These are phyloP conservation scores for Clepsis dumicolana DNA, from an alignment of 2,888 invertebrate species.

Conservation along the genomic window DNA sequence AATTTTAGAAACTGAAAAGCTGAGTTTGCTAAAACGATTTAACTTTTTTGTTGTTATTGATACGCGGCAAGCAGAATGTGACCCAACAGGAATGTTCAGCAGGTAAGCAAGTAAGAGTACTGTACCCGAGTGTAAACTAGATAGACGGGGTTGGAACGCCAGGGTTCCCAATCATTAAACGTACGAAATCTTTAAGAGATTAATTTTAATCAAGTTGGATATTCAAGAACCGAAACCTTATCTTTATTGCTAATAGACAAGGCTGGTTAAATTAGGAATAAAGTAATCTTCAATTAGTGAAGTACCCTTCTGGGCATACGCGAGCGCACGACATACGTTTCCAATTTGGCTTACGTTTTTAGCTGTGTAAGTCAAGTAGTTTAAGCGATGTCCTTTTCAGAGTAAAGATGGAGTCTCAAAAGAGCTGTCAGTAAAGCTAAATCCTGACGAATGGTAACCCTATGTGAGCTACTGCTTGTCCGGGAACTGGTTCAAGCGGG, in stretches of 20 bases:
- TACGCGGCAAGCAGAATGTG: slow-evolving; percentile 54
- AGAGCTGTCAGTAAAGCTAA: slow-evolving; percentile 27
- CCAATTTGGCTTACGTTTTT: background rate
- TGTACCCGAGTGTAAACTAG: slow-evolving; percentile 69
- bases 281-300: background rate
- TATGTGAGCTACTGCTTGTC: slow-evolving; percentile 67
- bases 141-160: slow-evolving; percentile 64
- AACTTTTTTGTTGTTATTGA: slow-evolving; percentile 30
- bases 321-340: background rate
- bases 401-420: slow-evolving; percentile 1
- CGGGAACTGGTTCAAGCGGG: slow-evolving; percentile 65
- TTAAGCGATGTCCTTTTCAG: background rate
- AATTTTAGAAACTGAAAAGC: background rate
- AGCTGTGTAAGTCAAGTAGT: background rate
- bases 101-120: slow-evolving; percentile 65
- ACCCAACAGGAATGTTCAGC: slow-evolving; percentile 68
- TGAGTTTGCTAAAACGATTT: slow-evolving; percentile 4
- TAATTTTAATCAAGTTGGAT: background rate
- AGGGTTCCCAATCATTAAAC: slow-evolving; percentile 30
- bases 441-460: slow-evolving; percentile 38
- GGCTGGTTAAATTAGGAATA: background rate
- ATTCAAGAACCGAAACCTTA: background rate
- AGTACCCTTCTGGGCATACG: background rate
- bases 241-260: background rate
- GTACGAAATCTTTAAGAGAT: background rate